phyloP scores from a whole-genome alignment of 2,797 vertebrate genomes.

The Sebastes iracundus region DNA sequence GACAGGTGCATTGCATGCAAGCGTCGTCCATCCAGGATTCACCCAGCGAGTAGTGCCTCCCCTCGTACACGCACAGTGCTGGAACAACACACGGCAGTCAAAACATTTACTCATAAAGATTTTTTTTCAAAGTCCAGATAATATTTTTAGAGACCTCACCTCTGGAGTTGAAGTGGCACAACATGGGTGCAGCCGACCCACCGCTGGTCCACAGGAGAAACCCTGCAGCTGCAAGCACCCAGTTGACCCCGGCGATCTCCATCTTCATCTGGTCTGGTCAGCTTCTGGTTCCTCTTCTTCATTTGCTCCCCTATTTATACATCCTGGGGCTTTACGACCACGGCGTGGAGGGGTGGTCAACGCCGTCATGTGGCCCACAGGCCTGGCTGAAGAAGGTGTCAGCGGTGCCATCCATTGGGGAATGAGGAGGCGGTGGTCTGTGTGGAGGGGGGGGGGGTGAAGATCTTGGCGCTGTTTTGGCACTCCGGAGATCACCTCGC shows the following conservation, averaged over 20 bases:
- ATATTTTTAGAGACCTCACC: slow-evolving; percentile 64
- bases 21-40: slow-evolving; percentile 91
- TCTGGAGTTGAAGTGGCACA: slow-evolving; percentile 84
- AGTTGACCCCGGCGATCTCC: slow-evolving; percentile 60
- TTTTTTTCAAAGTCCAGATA: not conserved
- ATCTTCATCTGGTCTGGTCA: slow-evolving; percentile 62
- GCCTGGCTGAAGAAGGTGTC: slow-evolving; percentile 60
- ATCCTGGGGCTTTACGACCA: slow-evolving; percentile 68
- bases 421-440: slow-evolving; percentile 55
- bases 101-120: fast-evolving
- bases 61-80: slow-evolving; percentile 88
- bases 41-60: slow-evolving; percentile 86
- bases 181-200: slow-evolving; percentile 70
- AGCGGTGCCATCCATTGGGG: slow-evolving; percentile 74
- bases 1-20: slow-evolving; percentile 94
- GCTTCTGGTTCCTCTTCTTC: slow-evolving; percentile 40
- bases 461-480: slow-evolving; percentile 85
- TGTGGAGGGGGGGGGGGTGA: slow-evolving; percentile 33
- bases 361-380: slow-evolving; percentile 58
- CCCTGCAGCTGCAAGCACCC: slow-evolving; percentile 58
- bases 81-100: slow-evolving; percentile 11
- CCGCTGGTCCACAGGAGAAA: slow-evolving; percentile 70
- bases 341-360: slow-evolving; percentile 75
- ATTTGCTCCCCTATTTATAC: slow-evolving; percentile 80
- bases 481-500: slow-evolving; percentile 87